Conservation (phyloP, 37 sponge, comb jelly and placozoan species). For the Corticium candelabrum region DNA sequence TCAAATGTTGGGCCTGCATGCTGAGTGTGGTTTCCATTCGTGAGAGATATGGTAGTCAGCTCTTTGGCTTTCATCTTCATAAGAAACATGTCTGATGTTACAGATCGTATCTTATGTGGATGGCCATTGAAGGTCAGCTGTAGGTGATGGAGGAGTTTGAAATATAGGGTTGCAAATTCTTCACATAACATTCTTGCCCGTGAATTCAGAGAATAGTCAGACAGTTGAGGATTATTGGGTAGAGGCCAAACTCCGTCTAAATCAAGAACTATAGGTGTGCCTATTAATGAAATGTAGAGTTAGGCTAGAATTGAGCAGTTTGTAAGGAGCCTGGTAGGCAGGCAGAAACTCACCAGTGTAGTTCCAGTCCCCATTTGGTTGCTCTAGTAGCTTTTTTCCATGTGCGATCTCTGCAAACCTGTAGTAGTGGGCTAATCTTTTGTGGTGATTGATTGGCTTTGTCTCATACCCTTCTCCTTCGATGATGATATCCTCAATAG, state of each 20-base stretch:
- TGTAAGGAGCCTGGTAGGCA: too few species aligned
- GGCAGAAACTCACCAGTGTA: constrained; percentile 27
- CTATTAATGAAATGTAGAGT: too few species aligned
- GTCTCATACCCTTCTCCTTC: not conserved
- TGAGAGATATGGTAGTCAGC: not conserved
- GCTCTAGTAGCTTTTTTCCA: not conserved
- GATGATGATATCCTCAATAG: not conserved
- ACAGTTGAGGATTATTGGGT: constrained; percentile 29
- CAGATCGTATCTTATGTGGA: constrained; percentile 19
- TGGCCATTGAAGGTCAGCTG: constrained; percentile 36
- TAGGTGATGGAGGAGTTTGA: constrained; percentile 21
- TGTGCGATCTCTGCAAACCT: constrained; percentile 38
- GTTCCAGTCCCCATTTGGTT: not conserved
- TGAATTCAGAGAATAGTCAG: constrained; percentile 1
- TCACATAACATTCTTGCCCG: constrained; percentile 31
- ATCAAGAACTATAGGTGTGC: too few species aligned
- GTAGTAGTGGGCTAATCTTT: constrained; percentile 30
- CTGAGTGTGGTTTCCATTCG: too few species aligned
- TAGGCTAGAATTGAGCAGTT: too few species aligned
- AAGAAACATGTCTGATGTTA: too few species aligned
- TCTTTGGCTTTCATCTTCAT: constrained; percentile 15
- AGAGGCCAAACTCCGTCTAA: constrained; percentile 58
- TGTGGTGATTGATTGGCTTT: not conserved
- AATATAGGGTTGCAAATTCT: constrained; percentile 34
- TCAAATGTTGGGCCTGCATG: too few species aligned